Base-by-base conservation (phyloP, 37 sponge, comb jelly and placozoan genomes). In the Ianthella basta region DNA sequence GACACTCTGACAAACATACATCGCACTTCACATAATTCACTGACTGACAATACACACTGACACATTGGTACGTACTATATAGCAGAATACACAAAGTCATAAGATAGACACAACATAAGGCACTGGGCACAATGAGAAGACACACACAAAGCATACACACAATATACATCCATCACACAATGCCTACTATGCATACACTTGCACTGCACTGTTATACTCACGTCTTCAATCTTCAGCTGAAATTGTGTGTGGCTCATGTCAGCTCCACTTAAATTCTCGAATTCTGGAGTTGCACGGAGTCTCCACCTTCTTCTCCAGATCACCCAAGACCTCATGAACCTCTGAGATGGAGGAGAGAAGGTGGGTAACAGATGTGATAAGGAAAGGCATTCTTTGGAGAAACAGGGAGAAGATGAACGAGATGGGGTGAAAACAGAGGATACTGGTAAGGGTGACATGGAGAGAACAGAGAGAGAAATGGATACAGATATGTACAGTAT, bases 261-360 rank as follows among this genome's bases (percentile, higher is more conserved):
- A 8, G 72, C 72, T 35, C 98, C 98, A 54, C 85, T 69, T 0
- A 97, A 86, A 24, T n/a, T 84, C 77, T 25, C 96, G 55, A 0
- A 91, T 64, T 80, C 97, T 74, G 0, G 72, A 59, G 23, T 91
- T 83, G 35, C 80, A 81, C 36, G 97, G 89, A 65, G 91, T 83
- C 84, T 95, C 94, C 77, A 95, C 88, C 33, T 55, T 56, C 34
- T 75, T 79, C 82, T 97, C 97, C 44, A 99, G 64, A 10, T 21
- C 56, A 56, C 80, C 21, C 70, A 97, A 56, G 27, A 24, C 4
- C 34, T 93, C 85, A 56, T 93, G 88, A 35, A 85, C 79, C 23
- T 80, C 66, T 39, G 83, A 44, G 50, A 44, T 44, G 50, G 8
- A 44, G 50, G 50, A 10, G 50, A 44, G 50, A 44, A 10, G 50